phyloP scores from a whole-genome alignment of 30 jellyfish, hydroid and myxozoan genomes.

The Nemopilema nomurai region DNA sequence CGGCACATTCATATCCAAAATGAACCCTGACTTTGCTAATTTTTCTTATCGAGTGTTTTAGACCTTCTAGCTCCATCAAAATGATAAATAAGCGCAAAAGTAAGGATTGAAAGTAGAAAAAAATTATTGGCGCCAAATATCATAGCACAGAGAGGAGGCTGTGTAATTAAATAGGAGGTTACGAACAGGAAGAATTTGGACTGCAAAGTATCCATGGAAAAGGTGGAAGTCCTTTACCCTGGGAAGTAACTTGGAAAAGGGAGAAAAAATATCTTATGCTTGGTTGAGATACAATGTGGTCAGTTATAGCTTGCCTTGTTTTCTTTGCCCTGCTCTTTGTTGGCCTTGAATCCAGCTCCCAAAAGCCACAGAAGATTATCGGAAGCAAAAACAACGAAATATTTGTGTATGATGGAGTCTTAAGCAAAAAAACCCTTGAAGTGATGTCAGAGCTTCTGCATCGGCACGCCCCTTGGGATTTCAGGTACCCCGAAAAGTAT shows the following conservation, averaged over 20 bases:
- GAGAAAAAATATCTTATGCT: neutral
- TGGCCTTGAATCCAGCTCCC: neutral
- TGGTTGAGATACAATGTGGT: neutral
- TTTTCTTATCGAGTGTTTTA: too few relatives aligned
- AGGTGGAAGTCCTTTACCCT: too few relatives aligned
- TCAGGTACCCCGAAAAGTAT: constrained; percentile 47
- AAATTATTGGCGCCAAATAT: neutral
- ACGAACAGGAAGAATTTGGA: neutral
- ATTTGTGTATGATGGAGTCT: constrained; percentile 37
- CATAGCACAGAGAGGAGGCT: neutral
- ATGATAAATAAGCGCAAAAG: neutral
- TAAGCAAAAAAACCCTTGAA: constrained; percentile 7
- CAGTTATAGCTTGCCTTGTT: neutral
- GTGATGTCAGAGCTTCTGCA: constrained; percentile 18
- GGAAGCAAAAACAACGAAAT: neutral
- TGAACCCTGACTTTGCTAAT: too few relatives aligned
- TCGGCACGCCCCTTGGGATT: constrained; percentile 63
- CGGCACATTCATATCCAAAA: too few relatives aligned
- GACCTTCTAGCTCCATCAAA: neutral
- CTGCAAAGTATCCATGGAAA: neutral
- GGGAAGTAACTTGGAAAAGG: too few relatives aligned
- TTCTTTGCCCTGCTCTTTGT: neutral
- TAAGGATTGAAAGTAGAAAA: neutral
- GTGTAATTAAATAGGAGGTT: neutral
- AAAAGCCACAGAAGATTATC: constrained; percentile 17